Evolutionary conservation across 1,140 invertebrate genomes (phyloP).

Genomic region (Metaphire vulgaris): DNA sequence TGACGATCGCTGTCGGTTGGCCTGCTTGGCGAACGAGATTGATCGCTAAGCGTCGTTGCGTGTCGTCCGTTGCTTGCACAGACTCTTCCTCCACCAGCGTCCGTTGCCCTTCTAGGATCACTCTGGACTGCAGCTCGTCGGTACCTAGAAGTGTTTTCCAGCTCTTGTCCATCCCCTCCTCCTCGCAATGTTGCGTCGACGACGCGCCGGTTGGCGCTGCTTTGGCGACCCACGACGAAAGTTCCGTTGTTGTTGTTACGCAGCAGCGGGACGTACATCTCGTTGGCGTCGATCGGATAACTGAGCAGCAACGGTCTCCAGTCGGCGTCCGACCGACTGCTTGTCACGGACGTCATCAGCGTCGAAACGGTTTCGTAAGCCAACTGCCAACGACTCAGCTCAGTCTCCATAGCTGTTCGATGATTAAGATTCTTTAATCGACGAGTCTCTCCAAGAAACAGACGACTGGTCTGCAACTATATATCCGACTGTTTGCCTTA

Average conservation of each 20-base stretch:
- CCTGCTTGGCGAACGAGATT: too few relatives aligned
- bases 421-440: too few relatives aligned
- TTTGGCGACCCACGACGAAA: background rate
- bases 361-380: background rate
- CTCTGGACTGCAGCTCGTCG: background rate
- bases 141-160: background rate
- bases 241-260: too few relatives aligned
- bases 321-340: background rate
- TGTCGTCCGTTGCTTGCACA: too few relatives aligned
- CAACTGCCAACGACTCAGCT: background rate
- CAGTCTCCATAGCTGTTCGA: background rate
- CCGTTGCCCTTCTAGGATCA: background rate
- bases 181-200: background rate
- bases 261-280: background rate
- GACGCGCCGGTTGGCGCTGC: background rate
- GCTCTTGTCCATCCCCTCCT: background rate
- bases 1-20: too few relatives aligned
- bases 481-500: too few relatives aligned
- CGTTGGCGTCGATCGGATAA: background rate
- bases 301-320: background rate
- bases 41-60: too few relatives aligned
- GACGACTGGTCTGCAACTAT: too few relatives aligned
- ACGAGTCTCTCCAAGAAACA: too few relatives aligned
- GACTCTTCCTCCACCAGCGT: background rate
- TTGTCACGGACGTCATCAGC: background rate